Evolutionary conservation across 2,113 vertebrate genomes (phyloP).

Genomic region (Pygoscelis antarcticus): DNA sequence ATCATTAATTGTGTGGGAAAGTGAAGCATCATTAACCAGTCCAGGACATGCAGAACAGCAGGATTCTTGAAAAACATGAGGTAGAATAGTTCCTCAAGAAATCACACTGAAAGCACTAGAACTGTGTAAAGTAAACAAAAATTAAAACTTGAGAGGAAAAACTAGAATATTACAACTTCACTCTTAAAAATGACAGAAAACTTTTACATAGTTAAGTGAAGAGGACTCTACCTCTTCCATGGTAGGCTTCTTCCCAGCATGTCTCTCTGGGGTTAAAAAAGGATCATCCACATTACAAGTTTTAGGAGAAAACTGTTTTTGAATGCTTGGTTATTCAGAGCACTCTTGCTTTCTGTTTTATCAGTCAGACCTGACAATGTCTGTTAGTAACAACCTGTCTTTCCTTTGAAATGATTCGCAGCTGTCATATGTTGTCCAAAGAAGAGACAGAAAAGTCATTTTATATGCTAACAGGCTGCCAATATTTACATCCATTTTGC

Average conservation of each 20-base stretch:
- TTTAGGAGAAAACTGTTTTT: neutral
- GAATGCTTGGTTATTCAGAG: neutral
- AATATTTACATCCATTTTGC: constrained; percentile 15
- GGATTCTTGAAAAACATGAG: neutral
- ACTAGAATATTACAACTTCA: neutral
- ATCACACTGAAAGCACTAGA: neutral
- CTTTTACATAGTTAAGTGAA: neutral
- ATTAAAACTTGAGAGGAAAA: neutral
- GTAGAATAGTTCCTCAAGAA: neutral
- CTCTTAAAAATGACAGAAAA: neutral
- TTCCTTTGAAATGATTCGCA: neutral
- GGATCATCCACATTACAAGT: neutral
- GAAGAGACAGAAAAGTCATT: neutral
- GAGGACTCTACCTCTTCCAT: neutral
- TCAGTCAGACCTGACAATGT: neutral
- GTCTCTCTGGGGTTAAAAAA: neutral
- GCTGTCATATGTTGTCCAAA: neutral
- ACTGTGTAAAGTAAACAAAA: neutral
- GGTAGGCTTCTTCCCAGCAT: neutral
- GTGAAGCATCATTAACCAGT: neutral
- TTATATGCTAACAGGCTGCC: neutral
- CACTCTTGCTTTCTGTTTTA: neutral
- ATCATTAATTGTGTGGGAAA: neutral
- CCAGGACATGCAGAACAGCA: neutral
- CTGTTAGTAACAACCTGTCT: neutral